phyloP scores from a whole-genome alignment of 2,113 vertebrate genomes.

The Menidia beryllina region DNA sequence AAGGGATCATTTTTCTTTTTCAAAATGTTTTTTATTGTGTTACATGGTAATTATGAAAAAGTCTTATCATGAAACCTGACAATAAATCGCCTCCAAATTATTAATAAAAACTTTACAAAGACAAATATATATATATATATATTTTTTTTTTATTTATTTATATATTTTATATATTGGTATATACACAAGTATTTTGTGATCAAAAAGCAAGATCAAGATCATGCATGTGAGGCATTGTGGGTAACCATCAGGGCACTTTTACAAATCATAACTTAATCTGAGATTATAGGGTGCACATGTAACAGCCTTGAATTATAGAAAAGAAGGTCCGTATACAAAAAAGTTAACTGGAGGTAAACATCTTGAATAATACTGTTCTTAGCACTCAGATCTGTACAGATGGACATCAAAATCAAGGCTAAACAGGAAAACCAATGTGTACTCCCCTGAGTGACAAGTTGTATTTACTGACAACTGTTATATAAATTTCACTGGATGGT shows the following conservation, averaged over 20 bases:
- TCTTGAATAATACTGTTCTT: neutral
- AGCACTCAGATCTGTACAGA: conserved; percentile 4
- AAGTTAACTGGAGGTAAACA: conserved; percentile 48
- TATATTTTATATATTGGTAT: too few species aligned
- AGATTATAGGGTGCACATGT: conserved; percentile 18
- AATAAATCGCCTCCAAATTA: conserved; percentile 47
- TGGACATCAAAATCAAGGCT: conserved; percentile 16
- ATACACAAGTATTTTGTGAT: conserved; percentile 47
- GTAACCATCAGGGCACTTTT: conserved; percentile 44
- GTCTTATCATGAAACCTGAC: conserved; percentile 41
- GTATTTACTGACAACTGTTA: conserved; percentile 7
- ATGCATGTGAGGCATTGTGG: conserved; percentile 62
- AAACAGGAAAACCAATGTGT: conserved; percentile 10
- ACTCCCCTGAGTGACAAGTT: conserved; percentile 45
- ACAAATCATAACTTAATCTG: conserved; percentile 34
- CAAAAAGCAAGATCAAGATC: conserved; percentile 41
- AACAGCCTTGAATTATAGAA: conserved; percentile 36
- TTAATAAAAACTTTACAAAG: conserved; percentile 55
- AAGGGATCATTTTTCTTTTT: too few species aligned
- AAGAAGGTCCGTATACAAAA: conserved; percentile 49
- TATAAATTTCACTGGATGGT: conserved; percentile 13
- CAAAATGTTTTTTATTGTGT: conserved; percentile 60
- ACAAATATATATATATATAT: conserved; percentile 13
- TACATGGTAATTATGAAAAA: conserved; percentile 62
- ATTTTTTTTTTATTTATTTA: too few species aligned